Conservation (phyloP, 2,113 vertebrate species). For the Pao palembangensis region DNA sequence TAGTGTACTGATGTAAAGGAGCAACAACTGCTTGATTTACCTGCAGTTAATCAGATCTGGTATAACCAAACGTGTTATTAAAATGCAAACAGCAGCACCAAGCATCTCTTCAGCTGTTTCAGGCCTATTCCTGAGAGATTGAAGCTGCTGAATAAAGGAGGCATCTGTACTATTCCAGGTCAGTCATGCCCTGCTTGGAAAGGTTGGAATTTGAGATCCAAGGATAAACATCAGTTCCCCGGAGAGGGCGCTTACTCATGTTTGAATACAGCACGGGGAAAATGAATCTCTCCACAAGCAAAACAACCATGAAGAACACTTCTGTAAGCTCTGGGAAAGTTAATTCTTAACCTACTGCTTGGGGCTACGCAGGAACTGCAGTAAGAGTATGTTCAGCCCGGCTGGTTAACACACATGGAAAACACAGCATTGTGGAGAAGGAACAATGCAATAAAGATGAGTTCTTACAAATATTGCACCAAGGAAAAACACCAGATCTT, state of each 20-base stretch:
- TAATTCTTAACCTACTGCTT: conserved; percentile 56
- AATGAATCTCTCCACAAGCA: conserved; percentile 64
- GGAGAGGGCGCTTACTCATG: conserved; percentile 60
- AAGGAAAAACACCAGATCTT: conserved; percentile 15
- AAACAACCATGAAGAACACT: conserved; percentile 56
- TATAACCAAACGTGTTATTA: conserved; percentile 83
- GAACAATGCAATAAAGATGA: conserved; percentile 20
- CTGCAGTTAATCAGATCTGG: conserved; percentile 89
- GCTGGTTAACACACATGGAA: conserved; percentile 23
- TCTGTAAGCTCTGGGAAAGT: conserved; percentile 44
- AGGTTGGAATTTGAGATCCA: conserved; percentile 74
- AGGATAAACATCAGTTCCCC: conserved; percentile 73
- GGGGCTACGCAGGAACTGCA: conserved; percentile 17
- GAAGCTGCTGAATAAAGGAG: conserved; percentile 67
- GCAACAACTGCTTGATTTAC: conserved; percentile 80
- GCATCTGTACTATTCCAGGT: conserved; percentile 74
- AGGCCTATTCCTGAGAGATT: conserved; percentile 71
- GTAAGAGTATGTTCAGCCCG: conserved; percentile 6
- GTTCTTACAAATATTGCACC: background rate
- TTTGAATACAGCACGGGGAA: conserved; percentile 60
- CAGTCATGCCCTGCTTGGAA: conserved; percentile 71
- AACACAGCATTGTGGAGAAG: conserved; percentile 15
- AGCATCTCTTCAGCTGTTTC: conserved; percentile 82
- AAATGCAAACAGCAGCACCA: conserved; percentile 86
- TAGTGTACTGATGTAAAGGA: conserved; percentile 84